Conservation (phyloP, 2,797 vertebrate genomes). For the Protosalanx chinensis region DNA sequence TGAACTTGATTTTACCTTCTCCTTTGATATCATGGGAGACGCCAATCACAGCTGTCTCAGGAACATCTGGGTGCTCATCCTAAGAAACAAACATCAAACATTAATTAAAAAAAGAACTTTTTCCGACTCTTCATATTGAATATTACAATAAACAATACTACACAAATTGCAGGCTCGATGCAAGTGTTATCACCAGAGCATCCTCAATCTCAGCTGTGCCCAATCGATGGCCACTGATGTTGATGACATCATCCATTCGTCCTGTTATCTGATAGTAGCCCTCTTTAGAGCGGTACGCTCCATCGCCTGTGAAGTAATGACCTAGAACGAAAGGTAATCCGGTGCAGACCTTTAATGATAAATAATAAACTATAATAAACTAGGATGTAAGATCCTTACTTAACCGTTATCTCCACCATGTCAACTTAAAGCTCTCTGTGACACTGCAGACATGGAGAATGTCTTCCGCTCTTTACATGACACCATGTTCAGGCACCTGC, state of each 20-base stretch:
- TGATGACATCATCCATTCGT: constrained; percentile 90
- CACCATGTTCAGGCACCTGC: too few relatives aligned
- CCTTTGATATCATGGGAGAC: constrained; percentile 87
- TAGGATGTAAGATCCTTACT: not conserved
- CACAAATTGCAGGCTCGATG: not conserved
- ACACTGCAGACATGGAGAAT: not conserved
- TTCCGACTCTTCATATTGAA: not conserved
- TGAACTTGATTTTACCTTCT: constrained; percentile 75
- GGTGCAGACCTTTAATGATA: not conserved
- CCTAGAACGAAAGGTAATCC: constrained; percentile 60
- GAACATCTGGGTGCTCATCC: constrained; percentile 86
- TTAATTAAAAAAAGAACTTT: too few relatives aligned
- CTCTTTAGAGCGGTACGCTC: constrained; percentile 74
- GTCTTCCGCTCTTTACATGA: too few relatives aligned
- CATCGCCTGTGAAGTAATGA: constrained; percentile 87
- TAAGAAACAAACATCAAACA: constrained; percentile 42
- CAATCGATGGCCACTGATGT: constrained; percentile 87
- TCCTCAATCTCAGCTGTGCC: constrained; percentile 92
- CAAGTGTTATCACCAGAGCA: constrained; percentile 75
- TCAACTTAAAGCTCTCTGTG: not conserved
- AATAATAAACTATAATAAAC: not conserved
- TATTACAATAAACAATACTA: not conserved
- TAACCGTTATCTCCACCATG: not conserved
- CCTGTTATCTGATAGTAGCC: constrained; percentile 92
- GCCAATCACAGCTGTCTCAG: constrained; percentile 87